Conservation (phyloP, 2,888 invertebrate species). For the Galerucella nymphaeae region DNA sequence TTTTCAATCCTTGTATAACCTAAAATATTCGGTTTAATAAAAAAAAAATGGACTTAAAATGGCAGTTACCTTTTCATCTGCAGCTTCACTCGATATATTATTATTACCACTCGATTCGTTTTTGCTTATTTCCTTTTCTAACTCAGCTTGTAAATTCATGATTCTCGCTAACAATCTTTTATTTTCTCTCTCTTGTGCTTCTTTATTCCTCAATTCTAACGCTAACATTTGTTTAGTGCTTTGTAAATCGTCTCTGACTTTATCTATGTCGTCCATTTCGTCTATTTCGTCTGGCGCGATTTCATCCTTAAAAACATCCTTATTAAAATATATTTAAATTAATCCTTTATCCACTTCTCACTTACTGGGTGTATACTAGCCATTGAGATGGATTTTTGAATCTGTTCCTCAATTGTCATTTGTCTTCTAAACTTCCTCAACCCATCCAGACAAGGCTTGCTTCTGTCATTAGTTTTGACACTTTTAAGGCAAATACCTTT, state of each 20-base stretch:
- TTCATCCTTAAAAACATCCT: conserved; percentile 55
- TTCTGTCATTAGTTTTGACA: conserved; percentile 85
- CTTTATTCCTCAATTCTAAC: conserved; percentile 85
- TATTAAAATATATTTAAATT: not conserved
- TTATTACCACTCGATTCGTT: conserved; percentile 52
- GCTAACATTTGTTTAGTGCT: conserved; percentile 92
- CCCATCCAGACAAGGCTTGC: conserved; percentile 85
- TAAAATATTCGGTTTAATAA: conserved; percentile 35
- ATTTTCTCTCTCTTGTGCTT: conserved; percentile 82
- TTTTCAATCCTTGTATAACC: conserved; percentile 75
- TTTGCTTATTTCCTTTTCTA: conserved; percentile 71
- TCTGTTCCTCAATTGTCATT: conserved; percentile 90
- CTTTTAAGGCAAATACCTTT: conserved; percentile 80
- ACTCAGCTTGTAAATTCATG: conserved; percentile 83
- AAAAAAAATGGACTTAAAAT: too few relatives aligned
- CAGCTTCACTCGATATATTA: conserved; percentile 46
- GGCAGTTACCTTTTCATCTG: conserved; percentile 59
- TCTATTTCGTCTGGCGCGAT: conserved; percentile 72
- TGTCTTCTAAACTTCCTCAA: conserved; percentile 88
- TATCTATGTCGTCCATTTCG: conserved; percentile 92
- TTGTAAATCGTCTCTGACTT: conserved; percentile 89
- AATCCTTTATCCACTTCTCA: not conserved
- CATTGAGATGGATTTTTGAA: conserved; percentile 83
- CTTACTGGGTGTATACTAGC: conserved; percentile 68
- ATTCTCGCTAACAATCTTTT: conserved; percentile 83